Percentiles rank a stretch among this genome's conserved stretches.
Evolutionary conservation across 1,140 invertebrate genomes (phyloP).

Genomic region (Radopholus similis): DNA sequence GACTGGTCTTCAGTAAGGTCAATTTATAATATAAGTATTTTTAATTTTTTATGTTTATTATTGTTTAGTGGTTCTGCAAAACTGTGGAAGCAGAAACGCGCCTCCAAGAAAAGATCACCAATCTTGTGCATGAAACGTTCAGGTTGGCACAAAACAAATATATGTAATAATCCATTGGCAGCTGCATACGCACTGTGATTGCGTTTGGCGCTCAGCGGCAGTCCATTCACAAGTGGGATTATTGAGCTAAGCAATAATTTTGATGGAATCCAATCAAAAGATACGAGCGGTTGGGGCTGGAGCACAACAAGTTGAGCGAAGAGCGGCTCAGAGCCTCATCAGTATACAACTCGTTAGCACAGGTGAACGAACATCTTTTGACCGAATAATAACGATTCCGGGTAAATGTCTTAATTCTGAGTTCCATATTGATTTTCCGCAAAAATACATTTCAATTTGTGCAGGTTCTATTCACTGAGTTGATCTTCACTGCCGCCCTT

Average conservation of each 20-base stretch:
- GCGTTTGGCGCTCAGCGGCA: slow-evolving; percentile 54
- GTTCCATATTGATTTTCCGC: no score
- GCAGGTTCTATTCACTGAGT: slow-evolving; percentile 56
- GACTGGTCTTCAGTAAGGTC: slow-evolving; percentile 57
- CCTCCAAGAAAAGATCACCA: slow-evolving; percentile 52
- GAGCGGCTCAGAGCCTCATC: slow-evolving; percentile 51
- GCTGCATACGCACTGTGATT: slow-evolving; percentile 55
- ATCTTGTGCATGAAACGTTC: slow-evolving; percentile 56
- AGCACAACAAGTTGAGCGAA: slow-evolving; percentile 50
- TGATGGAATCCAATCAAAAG: slow-evolving; percentile 11
- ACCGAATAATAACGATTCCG: no score
- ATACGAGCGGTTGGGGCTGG: slow-evolving; percentile 49
- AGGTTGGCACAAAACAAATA: neutral
- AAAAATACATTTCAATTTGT: no score
- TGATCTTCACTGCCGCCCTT: slow-evolving; percentile 54
- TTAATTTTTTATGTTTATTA: neutral
- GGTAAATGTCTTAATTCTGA: no score
- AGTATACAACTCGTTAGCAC: slow-evolving; percentile 54
- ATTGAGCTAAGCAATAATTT: neutral
- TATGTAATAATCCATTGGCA: neutral
- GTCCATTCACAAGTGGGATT: slow-evolving; percentile 48
- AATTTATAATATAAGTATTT: neutral
- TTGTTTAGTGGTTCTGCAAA: slow-evolving; percentile 56
- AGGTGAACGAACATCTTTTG: no score
- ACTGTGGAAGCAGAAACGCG: slow-evolving; percentile 50